Evolutionary conservation across 2,113 vertebrate species (phyloP), one percentile per base, ranked within the genome.

Genomic region (Tricholaema leucomelas): DNA sequence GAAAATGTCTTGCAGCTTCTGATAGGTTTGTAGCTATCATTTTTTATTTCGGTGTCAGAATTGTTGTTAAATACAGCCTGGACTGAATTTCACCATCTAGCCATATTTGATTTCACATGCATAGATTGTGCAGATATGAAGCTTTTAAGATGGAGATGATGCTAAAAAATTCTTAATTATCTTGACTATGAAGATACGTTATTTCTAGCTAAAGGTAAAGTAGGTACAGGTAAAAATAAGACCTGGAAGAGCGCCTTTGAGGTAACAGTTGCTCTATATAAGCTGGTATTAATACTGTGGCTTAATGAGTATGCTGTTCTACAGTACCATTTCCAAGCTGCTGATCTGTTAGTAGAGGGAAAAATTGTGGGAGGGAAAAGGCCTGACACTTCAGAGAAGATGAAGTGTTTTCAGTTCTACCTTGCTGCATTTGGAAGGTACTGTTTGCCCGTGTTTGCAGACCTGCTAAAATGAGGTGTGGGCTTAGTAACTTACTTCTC

Each of bases 141-240:
- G 10, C 28, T 87, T 90, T 80, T 38, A 87, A 81, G 1, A 18
- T 63, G 19, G 54, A 84, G 65, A 23, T n/a, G 42, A 36, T 75
- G 44, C 54, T 90, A 71, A 88, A 81, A 78, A 75, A 40, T 5
- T 14, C n/a, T 61, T 65, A 17, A 35, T 90, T 9, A 17, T 64
- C 50, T 71, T 76, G 31, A 54, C 86, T 59, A 50, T 73, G 40
- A 75, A 73, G 15, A 40, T 17, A 5, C 25, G 15, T 88, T 88
- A 58, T 88, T 91, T 94, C 38, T 73, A 91, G 61, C 66, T 65
- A 16, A 38, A 60, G 71, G 36, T 90, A 16, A 76, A 87, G 61
- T n/a, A 81, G 38, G 20, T 38, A 52, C 46, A 78, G 52, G 73
- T 90, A 69, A 85, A 94, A 90, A 63, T 63, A 92, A 81, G n/a